Conservation (phyloP, 1,140 invertebrate genomes). For the Paramacrobiotus metropolitanus region DNA sequence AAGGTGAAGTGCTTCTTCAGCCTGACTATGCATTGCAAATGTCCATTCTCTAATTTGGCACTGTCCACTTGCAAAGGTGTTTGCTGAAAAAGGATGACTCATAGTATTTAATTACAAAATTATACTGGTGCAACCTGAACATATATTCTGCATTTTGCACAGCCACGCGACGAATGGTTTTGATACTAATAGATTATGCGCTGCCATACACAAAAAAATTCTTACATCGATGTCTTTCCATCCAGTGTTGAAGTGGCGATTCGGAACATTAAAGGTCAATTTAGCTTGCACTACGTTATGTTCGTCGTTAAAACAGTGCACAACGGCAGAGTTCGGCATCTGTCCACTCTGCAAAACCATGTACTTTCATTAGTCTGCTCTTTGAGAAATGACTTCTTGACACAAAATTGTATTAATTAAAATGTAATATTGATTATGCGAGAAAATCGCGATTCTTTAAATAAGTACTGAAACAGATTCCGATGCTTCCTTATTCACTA, state of each 20-base stretch:
- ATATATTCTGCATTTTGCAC: not conserved
- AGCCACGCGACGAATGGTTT: no score
- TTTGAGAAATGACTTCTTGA: not conserved
- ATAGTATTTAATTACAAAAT: no score
- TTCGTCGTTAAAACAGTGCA: not conserved
- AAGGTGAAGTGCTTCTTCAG: not conserved
- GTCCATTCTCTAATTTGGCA: not conserved
- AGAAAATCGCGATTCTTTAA: no score
- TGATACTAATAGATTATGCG: no score
- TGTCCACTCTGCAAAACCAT: not conserved
- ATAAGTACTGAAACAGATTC: no score
- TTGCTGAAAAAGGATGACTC: no score
- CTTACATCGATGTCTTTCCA: not conserved
- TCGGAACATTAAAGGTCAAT: not conserved
- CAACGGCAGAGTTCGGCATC: not conserved
- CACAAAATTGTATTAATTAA: no score
- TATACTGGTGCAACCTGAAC: not conserved
- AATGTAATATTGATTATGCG: no score
- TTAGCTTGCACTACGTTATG: not conserved
- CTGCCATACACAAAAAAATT: not conserved
- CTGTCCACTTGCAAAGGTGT: not conserved
- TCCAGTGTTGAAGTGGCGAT: not conserved
- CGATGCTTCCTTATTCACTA: no score
- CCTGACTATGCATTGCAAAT: not conserved
- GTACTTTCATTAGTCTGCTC: not conserved